phyloP scores from a whole-genome alignment of 1,140 invertebrate genomes.

The Heliconius eleuchia region DNA sequence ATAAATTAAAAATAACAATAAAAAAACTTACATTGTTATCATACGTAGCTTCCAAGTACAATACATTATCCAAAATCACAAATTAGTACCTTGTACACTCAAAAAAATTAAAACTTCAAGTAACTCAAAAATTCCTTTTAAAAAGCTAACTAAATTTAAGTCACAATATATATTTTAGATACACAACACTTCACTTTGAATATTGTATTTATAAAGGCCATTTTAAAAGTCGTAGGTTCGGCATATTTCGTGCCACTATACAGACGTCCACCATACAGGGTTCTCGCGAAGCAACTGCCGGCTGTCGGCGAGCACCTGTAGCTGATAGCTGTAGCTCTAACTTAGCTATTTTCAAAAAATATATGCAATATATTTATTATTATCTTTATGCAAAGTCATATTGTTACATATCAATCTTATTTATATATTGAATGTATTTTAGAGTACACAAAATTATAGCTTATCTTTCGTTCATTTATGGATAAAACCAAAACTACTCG shows the following conservation, averaged over 20 bases:
- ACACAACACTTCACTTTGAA: slow-evolving; percentile 29
- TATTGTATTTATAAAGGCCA: slow-evolving; percentile 28
- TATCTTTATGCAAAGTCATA: background rate
- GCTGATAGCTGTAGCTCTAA: slow-evolving; percentile 17
- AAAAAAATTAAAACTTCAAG: background rate
- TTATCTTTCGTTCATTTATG: background rate
- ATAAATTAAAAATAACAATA: background rate
- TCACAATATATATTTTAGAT: slow-evolving; percentile 22
- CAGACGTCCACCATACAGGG: slow-evolving; percentile 23
- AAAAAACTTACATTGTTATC: slow-evolving; percentile 9
- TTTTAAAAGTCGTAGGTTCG: slow-evolving; percentile 17
- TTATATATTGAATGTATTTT: too few relatives aligned
- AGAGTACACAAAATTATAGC: background rate
- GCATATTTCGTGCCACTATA: background rate
- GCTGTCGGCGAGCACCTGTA: slow-evolving; percentile 40
- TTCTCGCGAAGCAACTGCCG: slow-evolving; percentile 36
- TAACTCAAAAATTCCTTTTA: background rate
- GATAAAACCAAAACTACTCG: too few relatives aligned
- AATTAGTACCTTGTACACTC: slow-evolving; percentile 7
- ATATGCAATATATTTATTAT: background rate
- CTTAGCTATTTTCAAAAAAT: slow-evolving; percentile 35
- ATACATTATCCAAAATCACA: slow-evolving; percentile 8
- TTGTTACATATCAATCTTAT: background rate
- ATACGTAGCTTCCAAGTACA: background rate
- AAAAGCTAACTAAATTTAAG: slow-evolving; percentile 10